Percentiles rank a stretch among this genome's conserved stretches.
These are phyloP conservation scores for Ochropleura plecta DNA, from an alignment of 2,888 invertebrate species.

Conservation along the genomic window DNA sequence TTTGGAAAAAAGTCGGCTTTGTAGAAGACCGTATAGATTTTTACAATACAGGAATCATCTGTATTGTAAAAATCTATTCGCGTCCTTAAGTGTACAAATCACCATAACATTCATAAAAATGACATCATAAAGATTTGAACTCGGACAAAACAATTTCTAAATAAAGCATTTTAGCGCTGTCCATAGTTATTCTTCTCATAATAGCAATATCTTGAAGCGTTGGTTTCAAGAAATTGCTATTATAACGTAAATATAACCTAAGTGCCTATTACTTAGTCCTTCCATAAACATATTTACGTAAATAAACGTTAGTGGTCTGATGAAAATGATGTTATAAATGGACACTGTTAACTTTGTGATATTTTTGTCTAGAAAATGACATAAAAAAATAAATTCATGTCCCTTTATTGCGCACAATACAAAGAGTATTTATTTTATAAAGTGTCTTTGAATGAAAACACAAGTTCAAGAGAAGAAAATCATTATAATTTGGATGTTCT, in stretches of 20 bases:
- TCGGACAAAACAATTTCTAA: too few relatives aligned
- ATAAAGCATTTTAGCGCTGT: neutral
- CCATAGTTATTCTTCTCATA: neutral
- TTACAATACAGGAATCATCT: too few relatives aligned
- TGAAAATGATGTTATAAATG: slow-evolving; percentile 28
- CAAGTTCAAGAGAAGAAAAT: too few relatives aligned
- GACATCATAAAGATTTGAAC: too few relatives aligned
- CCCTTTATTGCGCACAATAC: neutral
- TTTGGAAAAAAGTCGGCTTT: too few relatives aligned
- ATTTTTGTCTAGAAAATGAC: slow-evolving; percentile 12
- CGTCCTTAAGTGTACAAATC: too few relatives aligned
- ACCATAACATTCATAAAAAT: too few relatives aligned
- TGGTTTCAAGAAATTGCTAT: slow-evolving; percentile 13
- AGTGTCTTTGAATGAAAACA: neutral
- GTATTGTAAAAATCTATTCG: too few relatives aligned
- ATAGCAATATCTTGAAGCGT: neutral
- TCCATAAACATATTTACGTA: slow-evolving; percentile 28
- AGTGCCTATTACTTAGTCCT: slow-evolving; percentile 23
- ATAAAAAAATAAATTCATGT: slow-evolving; percentile 16
- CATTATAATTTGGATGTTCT: neutral
- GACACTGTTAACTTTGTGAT: neutral
- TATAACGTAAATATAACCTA: slow-evolving; percentile 1
- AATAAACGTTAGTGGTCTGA: slow-evolving; percentile 41
- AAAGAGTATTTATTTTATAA: neutral
- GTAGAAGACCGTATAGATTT: too few relatives aligned